Evolutionary conservation across 1,140 invertebrate species (phyloP).

Genomic region (Euwallacea fornicatus): DNA sequence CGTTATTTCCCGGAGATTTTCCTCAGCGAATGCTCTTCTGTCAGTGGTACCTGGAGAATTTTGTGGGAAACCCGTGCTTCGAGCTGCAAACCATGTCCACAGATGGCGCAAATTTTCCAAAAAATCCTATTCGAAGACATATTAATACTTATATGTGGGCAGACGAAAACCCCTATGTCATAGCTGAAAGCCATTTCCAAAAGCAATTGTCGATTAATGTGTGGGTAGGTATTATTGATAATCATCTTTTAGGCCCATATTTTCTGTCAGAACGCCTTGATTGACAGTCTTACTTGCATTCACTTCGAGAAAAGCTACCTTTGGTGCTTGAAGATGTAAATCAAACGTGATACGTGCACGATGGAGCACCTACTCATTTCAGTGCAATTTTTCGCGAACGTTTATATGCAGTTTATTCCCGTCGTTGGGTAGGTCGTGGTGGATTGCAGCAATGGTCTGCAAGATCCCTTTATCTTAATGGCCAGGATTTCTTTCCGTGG

Average conservation of each 20-base stretch:
- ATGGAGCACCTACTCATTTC: too few relatives aligned
- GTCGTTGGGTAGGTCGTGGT: too few relatives aligned
- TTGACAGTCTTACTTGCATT: slow-evolving; percentile 9
- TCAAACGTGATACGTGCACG: too few relatives aligned
- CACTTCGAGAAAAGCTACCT: background rate
- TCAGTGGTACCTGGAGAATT: background rate
- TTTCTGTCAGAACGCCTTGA: slow-evolving; percentile 14
- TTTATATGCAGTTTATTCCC: too few relatives aligned
- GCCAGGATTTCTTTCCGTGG: too few relatives aligned
- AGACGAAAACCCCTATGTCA: slow-evolving; percentile 30
- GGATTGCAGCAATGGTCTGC: too few relatives aligned
- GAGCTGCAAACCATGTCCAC: slow-evolving; percentile 14
- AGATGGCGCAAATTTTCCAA: slow-evolving; percentile 27
- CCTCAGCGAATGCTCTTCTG: background rate
- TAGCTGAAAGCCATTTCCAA: slow-evolving; percentile 18
- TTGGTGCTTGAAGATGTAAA: too few relatives aligned
- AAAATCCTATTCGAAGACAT: slow-evolving; percentile 26
- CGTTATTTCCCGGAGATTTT: background rate
- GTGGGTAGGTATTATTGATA: slow-evolving; percentile 19
- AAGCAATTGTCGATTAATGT: slow-evolving; percentile 31
- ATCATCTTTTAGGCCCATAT: slow-evolving; percentile 31
- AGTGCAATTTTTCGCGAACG: too few relatives aligned
- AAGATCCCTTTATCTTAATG: too few relatives aligned
- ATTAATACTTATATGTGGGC: slow-evolving; percentile 29
- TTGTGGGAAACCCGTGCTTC: too few relatives aligned